Base-by-base conservation (phyloP, 2,113 vertebrate genomes). In the Sisor rabdophorus region DNA sequence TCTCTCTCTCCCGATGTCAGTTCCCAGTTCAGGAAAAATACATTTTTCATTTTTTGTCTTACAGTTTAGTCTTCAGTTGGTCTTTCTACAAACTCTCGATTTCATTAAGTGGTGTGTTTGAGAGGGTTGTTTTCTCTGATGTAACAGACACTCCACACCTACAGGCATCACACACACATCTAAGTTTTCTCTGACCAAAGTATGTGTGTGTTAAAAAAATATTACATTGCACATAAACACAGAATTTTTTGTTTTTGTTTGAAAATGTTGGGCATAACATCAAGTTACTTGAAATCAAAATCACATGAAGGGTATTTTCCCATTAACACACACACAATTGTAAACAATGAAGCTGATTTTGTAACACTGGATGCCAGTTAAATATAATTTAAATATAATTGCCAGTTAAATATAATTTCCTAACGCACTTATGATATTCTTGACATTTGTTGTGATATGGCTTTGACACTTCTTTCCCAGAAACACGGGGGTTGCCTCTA, bases 111-210 rank as follows among this genome's bases (percentile, higher is more conserved):
- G 17, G 8, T 55, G 40, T 20, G 28, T 53, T 67, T 44, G 4
- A 22, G 44, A 65, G 50, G 64, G 64, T 44, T 76, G 53, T 59
- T 76, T 30, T 15, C 53, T 60, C 9, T 30, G 26, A n/a, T 50
- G 40, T 60, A 28, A 69, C 50, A n/a, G 26, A 24, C 63, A 26
- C 44, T n/a, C 54, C 70, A 24, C 70, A 55, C 32, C n/a, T 52
- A 17, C 0, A 50, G 24, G 24, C 47, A 12, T 52, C 15, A 1
- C 4, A 16, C 8, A 11, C 24, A 24, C 40, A 48, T n/a, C n/a
- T n/a, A n/a, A n/a, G n/a, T n/a, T 8, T 44, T 56, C 9, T 44
- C 20, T 24, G 36, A 44, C 10, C 7, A 65, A 65, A 47, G 11
- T 67, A n/a, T 47, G 30, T 65, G 11, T 24, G 61, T 40, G 11